These are phyloP conservation scores for Chaenodraco wilsoni DNA, from an alignment of 2,797 vertebrate genomes.

Conservation along the genomic window DNA sequence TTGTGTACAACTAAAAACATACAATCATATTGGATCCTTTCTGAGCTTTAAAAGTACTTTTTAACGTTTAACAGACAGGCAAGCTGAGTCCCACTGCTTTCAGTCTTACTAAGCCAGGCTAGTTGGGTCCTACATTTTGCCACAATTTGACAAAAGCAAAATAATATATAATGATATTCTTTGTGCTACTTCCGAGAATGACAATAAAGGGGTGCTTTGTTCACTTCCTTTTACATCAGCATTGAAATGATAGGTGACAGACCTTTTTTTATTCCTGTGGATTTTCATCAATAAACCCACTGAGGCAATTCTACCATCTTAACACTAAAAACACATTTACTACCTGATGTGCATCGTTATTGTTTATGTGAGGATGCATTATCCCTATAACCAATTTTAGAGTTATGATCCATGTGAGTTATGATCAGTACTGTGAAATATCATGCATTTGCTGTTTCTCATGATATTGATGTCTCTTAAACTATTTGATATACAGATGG, in stretches of 20 bases:
- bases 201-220: neutral
- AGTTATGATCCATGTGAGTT: conserved; percentile 8
- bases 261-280: neutral
- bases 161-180: neutral
- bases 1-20: no score
- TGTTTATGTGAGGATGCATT: neutral
- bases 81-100: neutral
- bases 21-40: no score
- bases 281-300: conserved; percentile 1
- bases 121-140: neutral
- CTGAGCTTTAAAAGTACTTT: neutral
- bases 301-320: neutral
- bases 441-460: conserved; percentile 1
- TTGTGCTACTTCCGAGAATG: neutral
- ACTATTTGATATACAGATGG: conserved; percentile 17
- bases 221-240: conserved; percentile 1
- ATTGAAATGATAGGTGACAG: neutral
- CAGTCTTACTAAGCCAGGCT: neutral
- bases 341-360: conserved; percentile 24
- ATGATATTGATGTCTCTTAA: conserved; percentile 21
- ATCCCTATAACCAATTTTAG: conserved; percentile 12
- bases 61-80: neutral
- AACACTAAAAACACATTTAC: conserved; percentile 18
- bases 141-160: neutral
- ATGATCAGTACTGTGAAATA: conserved; percentile 12